Evolutionary conservation across 1,140 invertebrate species (phyloP), one percentile per base, ranked within the genome.

Genomic region (Ladona fulva): DNA sequence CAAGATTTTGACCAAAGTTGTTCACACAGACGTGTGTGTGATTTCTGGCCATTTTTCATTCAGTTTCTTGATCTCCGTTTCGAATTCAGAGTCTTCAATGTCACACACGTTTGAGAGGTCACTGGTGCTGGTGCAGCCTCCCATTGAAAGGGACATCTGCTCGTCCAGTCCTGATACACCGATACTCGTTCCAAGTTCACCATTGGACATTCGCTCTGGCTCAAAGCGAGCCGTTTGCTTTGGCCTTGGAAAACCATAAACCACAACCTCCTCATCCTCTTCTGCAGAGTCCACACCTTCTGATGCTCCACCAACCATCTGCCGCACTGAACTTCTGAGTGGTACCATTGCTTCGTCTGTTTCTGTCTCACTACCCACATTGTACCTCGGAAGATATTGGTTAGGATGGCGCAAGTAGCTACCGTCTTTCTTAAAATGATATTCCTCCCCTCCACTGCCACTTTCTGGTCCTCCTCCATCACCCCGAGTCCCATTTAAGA

Each of bases 91-190:
- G 85, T 96, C 95, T 85, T 96, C 95, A 82, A 97, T 95, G 88
- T 96, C 95, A 88, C 95, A 97, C 42, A 97, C 88, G 86, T 93
- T 91, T 25, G 94, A 95, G 76, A 95, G 87, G 84, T 95, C 94
- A 85, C 94, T 96, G 83, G 92, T 92, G 79, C 90, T 92, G 7
- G 91, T 91, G 74, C 89, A 91, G 74, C 87, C 88, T 76, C 88
- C 88, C 76, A 89, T 88, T 52, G 93, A 87, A 79, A 95, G 86
- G 59, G 92, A 93, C 84, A 92, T 90, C 78, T 91, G 87, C 84
- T 94, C 93, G 82, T 92, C 89, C 86, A 85, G 79, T 25, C 86
- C 85, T 79, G 89, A 83, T 25, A 87, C 88, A 42, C 86, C 89
- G 76, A 89, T 88, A 74, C 89, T 86, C 74, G 87, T 88, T 73